These are phyloP conservation scores for Poecilobothrus nobilitatus DNA, from an alignment of 2,888 invertebrate species.

Conservation along the genomic window DNA sequence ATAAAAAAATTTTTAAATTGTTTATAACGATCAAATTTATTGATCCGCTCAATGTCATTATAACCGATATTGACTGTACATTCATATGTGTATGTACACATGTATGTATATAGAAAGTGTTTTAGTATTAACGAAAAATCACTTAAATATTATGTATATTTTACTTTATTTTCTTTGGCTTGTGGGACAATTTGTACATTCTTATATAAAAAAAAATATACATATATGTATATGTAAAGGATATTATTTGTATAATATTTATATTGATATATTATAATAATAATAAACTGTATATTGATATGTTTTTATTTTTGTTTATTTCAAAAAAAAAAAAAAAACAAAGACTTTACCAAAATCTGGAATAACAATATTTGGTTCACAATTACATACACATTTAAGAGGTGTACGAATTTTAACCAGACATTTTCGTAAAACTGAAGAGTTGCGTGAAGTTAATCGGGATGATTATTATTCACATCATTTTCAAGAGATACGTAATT, in stretches of 20 bases:
- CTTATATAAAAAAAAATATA: too few species aligned
- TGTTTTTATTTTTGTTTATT: not conserved
- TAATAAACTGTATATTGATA: not conserved
- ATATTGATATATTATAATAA: not conserved
- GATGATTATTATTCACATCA: constrained; percentile 96
- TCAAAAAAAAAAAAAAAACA: constrained; percentile 24
- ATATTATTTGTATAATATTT: not conserved
- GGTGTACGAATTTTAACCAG: constrained; percentile 77
- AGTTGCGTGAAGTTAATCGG: constrained; percentile 74
- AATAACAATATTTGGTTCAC: constrained; percentile 88
- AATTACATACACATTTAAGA: constrained; percentile 92
- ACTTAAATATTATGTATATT: too few species aligned
- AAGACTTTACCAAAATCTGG: constrained; percentile 73
- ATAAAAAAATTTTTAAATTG: too few species aligned
- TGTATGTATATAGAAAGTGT: too few species aligned
- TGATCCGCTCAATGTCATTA: too few species aligned
- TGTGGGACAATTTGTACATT: too few species aligned
- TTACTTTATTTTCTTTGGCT: too few species aligned
- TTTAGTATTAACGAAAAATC: too few species aligned
- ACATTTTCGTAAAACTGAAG: constrained; percentile 72
- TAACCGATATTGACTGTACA: too few species aligned
- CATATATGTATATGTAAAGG: not conserved
- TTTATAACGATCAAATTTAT: too few species aligned
- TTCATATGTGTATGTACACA: too few species aligned
- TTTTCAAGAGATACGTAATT: constrained; percentile 90